Percentiles rank a stretch among this genome's conserved stretches.
Conservation (phyloP, 1,140 invertebrate genomes). For the Drosophila sturtevanti region DNA sequence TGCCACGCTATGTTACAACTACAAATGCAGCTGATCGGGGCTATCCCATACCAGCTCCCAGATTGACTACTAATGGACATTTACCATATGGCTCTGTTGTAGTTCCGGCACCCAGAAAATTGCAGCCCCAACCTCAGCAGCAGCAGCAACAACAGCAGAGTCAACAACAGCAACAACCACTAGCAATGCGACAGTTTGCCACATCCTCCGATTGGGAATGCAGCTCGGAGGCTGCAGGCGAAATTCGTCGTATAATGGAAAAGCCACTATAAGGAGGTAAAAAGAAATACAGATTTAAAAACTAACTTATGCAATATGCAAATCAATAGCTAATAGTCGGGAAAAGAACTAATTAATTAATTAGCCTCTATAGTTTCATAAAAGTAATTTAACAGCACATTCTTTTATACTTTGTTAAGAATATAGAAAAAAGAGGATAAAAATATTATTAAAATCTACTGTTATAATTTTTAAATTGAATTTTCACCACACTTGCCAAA, state of each 20-base stretch:
- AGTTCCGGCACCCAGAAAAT: not conserved
- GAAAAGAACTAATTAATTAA: no score
- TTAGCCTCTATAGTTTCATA: no score
- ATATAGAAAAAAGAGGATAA: no score
- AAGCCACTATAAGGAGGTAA: constrained; percentile 67
- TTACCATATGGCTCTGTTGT: constrained; percentile 28
- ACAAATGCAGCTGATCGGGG: constrained; percentile 36
- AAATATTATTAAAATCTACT: no score
- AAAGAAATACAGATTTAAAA: not conserved
- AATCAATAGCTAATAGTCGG: no score
- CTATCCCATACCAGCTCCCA: constrained; percentile 51
- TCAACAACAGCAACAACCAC: constrained; percentile 20
- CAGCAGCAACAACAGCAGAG: constrained; percentile 35
- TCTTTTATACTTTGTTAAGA: no score
- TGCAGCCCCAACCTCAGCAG: not conserved
- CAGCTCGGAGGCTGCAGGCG: constrained; percentile 86
- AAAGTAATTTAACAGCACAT: no score
- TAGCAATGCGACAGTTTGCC: constrained; percentile 21
- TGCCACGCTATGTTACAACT: constrained; percentile 27
- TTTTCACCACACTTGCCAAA: not conserved
- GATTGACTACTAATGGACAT: constrained; percentile 17
- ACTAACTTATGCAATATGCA: no score
- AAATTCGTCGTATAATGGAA: constrained; percentile 86
- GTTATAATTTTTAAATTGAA: not conserved
- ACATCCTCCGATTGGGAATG: constrained; percentile 84